Evolutionary conservation across 1,140 invertebrate genomes (phyloP).

Genomic region (Hormaphis cornu): DNA sequence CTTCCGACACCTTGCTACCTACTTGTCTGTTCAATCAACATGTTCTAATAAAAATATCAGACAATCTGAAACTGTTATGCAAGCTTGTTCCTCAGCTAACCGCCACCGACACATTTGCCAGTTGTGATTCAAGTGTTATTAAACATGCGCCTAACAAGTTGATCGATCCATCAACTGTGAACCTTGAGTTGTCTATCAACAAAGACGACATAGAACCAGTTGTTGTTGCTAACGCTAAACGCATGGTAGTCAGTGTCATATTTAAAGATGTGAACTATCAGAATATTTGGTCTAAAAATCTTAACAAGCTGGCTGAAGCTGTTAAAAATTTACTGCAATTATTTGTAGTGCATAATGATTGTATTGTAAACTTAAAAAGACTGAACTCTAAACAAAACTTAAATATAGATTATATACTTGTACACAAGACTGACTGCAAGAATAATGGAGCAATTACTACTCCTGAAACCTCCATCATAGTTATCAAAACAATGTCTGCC

Average conservation of each 20-base stretch:
- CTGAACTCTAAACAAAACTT: not conserved
- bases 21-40: not conserved
- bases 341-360: conserved; percentile 9
- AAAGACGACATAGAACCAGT: not conserved
- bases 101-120: not conserved
- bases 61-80: not conserved
- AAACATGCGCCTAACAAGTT: not conserved
- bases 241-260: not conserved
- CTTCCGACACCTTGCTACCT: not conserved
- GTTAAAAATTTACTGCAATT: not conserved
- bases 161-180: not conserved
- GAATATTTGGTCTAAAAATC: conserved; percentile 1
- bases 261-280: conserved; percentile 19
- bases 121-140: not conserved
- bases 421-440: conserved; percentile 13
- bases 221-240: not conserved
- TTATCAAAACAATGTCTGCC: conserved; percentile 6
- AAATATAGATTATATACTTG: conserved; percentile 10
- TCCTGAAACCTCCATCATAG: not conserved
- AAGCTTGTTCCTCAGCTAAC: not conserved
- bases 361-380: conserved; percentile 3
- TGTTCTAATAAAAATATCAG: not conserved
- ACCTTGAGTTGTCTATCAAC: not conserved
- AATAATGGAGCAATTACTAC: conserved; percentile 7
- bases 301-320: not conserved